A percentile compares a stretch with the other conserved stretches of the same genome.
phyloP scores from a whole-genome alignment of 2,797 vertebrate genomes.

The Lagodon rhomboides region DNA sequence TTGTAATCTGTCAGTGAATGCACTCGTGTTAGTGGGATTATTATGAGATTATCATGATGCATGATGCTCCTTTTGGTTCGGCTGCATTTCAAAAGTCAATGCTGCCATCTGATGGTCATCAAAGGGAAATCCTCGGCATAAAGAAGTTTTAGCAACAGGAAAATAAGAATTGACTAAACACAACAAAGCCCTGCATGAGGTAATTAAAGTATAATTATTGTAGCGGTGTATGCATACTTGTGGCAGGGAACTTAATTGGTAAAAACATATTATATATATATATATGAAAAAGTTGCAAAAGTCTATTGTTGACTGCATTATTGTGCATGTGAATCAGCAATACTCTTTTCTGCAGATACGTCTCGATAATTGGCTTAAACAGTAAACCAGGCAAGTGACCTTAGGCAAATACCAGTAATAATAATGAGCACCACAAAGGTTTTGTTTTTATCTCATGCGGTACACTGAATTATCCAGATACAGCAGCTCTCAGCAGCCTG shows the following conservation, averaged over 20 bases:
- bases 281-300: not conserved
- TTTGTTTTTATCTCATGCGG: not conserved
- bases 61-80: constrained; percentile 13
- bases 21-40: constrained; percentile 34
- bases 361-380: not conserved
- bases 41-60: constrained; percentile 38
- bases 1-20: constrained; percentile 36
- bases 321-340: not conserved
- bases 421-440: not conserved
- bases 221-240: not conserved
- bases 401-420: not conserved
- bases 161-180: constrained; percentile 3
- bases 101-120: constrained; percentile 84
- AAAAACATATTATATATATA: not conserved
- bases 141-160: not conserved
- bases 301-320: not conserved
- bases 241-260: not conserved
- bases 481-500: constrained; percentile 11
- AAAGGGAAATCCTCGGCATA: constrained; percentile 34
- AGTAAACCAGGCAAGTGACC: not conserved
- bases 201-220: not conserved
- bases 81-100: constrained; percentile 66
- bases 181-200: not conserved
- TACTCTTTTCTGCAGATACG: not conserved
- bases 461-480: constrained; percentile 2